phyloP scores from a whole-genome alignment of 2,888 invertebrate genomes.

The Sympetrum striolatum region DNA sequence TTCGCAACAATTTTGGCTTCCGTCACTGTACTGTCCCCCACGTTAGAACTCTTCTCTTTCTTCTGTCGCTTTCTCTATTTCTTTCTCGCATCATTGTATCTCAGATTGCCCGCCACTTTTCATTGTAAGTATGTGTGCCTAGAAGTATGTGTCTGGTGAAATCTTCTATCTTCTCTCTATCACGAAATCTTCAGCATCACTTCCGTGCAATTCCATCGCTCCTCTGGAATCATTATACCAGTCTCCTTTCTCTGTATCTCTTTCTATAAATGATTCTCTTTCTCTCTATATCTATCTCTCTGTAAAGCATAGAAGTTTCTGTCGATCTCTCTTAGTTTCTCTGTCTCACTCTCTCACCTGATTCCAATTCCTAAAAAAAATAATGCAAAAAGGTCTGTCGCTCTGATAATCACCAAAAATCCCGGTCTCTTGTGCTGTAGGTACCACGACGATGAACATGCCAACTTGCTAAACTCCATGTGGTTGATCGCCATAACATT shows the following conservation, averaged over 20 bases:
- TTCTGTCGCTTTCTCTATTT: not conserved
- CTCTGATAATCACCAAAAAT: slow-evolving; percentile 49
- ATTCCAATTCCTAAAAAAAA: slow-evolving; percentile 39
- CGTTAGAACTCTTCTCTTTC: not conserved
- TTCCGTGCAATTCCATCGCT: not conserved
- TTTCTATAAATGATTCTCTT: not conserved
- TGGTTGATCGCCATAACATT: slow-evolving; percentile 71
- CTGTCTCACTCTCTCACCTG: not conserved
- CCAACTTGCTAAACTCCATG: slow-evolving; percentile 66
- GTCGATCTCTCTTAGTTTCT: not conserved
- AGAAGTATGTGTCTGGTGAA: not conserved
- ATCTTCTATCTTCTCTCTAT: not conserved
- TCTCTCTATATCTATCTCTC: slow-evolving; percentile 22
- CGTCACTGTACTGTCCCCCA: slow-evolving; percentile 7
- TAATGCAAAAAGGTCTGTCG: slow-evolving; percentile 5
- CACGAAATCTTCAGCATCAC: not conserved
- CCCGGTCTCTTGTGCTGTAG: slow-evolving; percentile 54
- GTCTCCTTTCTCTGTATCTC: not conserved
- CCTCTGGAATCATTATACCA: not conserved
- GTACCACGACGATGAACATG: slow-evolving; percentile 63
- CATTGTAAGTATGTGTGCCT: not conserved
- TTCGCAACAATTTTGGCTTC: not conserved
- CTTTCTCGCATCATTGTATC: not conserved
- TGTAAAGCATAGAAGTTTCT: slow-evolving; percentile 28
- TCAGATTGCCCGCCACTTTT: slow-evolving; percentile 15